Percentiles rank a stretch among this genome's conserved stretches.
Conservation (phyloP, 2,888 invertebrate species). For the Euspilapteryx auroguttella region DNA sequence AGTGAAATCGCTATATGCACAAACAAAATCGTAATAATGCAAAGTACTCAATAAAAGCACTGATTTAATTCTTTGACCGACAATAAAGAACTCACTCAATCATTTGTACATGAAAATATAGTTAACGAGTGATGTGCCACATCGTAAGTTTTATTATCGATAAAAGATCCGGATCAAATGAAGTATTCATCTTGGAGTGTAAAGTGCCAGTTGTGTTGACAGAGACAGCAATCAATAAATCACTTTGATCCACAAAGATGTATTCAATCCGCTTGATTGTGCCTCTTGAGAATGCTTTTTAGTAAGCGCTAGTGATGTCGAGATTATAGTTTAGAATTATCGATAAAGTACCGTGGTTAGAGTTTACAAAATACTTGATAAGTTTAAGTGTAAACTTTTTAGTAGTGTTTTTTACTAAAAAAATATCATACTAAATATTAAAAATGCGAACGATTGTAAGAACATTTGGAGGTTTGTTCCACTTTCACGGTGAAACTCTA, state of each 20-base stretch:
- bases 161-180: slow-evolving; percentile 59
- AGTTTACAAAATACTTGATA: too few relatives aligned
- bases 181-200: slow-evolving; percentile 47
- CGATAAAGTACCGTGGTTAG: background rate
- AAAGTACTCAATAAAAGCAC: too few relatives aligned
- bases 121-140: slow-evolving; percentile 54
- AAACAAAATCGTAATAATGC: too few relatives aligned
- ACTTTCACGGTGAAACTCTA: too few relatives aligned
- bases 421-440: too few relatives aligned
- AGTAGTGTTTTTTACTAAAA: too few relatives aligned
- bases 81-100: too few relatives aligned
- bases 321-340: slow-evolving; percentile 1
- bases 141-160: slow-evolving; percentile 53
- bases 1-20: too few relatives aligned
- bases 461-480: too few relatives aligned
- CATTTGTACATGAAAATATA: slow-evolving; percentile 51
- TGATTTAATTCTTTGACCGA: too few relatives aligned
- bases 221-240: slow-evolving; percentile 60
- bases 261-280: slow-evolving; percentile 60
- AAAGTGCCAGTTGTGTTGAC: slow-evolving; percentile 53
- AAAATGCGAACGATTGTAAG: too few relatives aligned
- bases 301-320: slow-evolving; percentile 30
- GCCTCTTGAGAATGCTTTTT: slow-evolving; percentile 51
- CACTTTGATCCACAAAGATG: slow-evolving; percentile 49
- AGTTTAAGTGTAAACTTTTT: too few relatives aligned